Evolutionary conservation across 2,113 vertebrate genomes (phyloP), one percentile per base, ranked within the genome.

Genomic region (Monopterus albus): DNA sequence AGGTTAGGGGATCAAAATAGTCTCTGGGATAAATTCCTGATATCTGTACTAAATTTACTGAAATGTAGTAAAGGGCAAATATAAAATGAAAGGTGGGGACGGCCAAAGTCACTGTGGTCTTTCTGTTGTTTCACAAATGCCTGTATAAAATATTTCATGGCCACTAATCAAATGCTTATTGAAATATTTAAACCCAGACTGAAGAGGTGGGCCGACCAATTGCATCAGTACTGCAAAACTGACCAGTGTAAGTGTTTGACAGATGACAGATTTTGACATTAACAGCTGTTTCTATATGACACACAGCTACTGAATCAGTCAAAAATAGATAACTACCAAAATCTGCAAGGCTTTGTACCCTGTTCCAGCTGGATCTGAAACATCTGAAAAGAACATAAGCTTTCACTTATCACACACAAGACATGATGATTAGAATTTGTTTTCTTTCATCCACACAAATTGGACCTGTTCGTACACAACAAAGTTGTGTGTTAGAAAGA

Each of bases 381-480:
- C 5, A n/a, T 5, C 9, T 6, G 38, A 33, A 62, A 59, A 55
- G 23, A 26, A 36, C 14, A 12, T 29, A 40, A 18, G 20, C 10
- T n/a, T 10, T 82, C 40, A 62, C 3, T 62, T 65, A 69, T 39
- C 17, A 13, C 20, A 15, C 23, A 26, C 28, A n/a, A 0, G 17
- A 6, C 2, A 6, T 4, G 15, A 31, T 2, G 1, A 25, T 57
- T 8, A 40, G 2, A 40, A 31, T 17, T 40, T 4, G n/a, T 2
- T 23, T 15, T 9, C 5, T 39, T 56, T 60, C 17, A 31, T 59
- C 20, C 29, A 4, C 0, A 0, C 33, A 35, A 20, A 46, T n/a
- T 17, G 12, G 38, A 60, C 71, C 33, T 76, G 82, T 72, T 72
- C 33, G 21, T 26, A 49, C 82, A 76, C 28, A 68, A 6, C 64